Conservation (phyloP, 2,797 vertebrate species). For the Hydrocynus forskahlii region DNA sequence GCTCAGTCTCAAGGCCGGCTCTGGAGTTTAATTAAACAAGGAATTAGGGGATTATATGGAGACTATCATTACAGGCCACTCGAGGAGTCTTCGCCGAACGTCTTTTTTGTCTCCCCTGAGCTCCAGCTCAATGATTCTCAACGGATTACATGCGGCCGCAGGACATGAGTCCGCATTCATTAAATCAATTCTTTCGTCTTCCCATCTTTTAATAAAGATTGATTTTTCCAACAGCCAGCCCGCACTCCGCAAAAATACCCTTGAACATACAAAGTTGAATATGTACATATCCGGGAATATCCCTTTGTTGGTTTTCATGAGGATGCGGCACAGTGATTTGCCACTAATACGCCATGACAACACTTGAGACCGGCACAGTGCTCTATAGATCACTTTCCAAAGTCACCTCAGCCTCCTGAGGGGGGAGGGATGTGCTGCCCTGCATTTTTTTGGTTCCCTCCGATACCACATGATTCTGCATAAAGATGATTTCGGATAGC, state of each 20-base stretch:
- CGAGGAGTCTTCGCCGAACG: conserved; percentile 78
- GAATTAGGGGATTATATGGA: conserved; percentile 91
- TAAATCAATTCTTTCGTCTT: conserved; percentile 84
- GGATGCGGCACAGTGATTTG: conserved; percentile 73
- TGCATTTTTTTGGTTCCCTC: conserved; percentile 24
- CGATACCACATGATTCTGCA: conserved; percentile 63
- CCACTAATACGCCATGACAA: conserved; percentile 76
- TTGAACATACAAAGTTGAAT: conserved; percentile 84
- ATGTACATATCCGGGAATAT: conserved; percentile 78
- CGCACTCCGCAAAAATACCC: conserved; percentile 70
- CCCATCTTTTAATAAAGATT: conserved; percentile 83
- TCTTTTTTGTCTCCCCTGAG: conserved; percentile 79
- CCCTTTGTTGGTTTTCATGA: conserved; percentile 84
- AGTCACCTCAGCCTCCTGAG: conserved; percentile 77
- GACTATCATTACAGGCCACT: conserved; percentile 87
- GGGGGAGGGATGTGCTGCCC: conserved; percentile 59
- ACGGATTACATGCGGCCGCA: conserved; percentile 83
- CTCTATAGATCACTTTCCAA: conserved; percentile 78
- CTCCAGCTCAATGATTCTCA: conserved; percentile 81
- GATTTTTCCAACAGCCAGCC: conserved; percentile 73
- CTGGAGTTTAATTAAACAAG: conserved; percentile 91
- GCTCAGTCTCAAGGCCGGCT: conserved; percentile 80
- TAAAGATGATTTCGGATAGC: conserved; percentile 57
- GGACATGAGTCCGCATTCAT: conserved; percentile 87
- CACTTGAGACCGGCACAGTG: conserved; percentile 75